These are phyloP conservation scores for Crotalus tigris DNA, from an alignment of 2,113 vertebrate species.

Conservation along the genomic window DNA sequence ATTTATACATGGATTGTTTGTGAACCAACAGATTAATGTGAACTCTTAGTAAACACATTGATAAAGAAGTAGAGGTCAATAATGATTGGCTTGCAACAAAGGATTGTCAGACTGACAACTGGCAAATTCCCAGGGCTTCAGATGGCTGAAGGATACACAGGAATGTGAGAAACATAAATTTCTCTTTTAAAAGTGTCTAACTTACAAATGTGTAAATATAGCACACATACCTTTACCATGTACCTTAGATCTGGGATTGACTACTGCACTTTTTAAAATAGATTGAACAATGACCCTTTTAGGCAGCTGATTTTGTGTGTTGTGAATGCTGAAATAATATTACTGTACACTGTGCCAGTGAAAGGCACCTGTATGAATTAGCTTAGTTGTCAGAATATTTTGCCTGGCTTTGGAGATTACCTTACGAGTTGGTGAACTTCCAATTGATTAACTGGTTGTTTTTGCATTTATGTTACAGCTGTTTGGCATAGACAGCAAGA, in stretches of 20 bases:
- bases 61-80: background rate
- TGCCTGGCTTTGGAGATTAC: too few relatives aligned
- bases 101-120: background rate
- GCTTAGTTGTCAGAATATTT: background rate
- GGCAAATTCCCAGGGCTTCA: background rate
- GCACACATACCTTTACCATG: background rate
- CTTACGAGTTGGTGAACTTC: too few relatives aligned
- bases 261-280: background rate
- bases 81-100: background rate
- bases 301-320: background rate
- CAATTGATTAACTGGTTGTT: too few relatives aligned
- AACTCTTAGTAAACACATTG: background rate
- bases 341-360: background rate
- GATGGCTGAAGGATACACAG: background rate
- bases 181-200: background rate
- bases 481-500: too few relatives aligned
- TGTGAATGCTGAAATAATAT: background rate
- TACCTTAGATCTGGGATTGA: background rate
- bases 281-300: background rate
- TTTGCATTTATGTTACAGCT: too few relatives aligned
- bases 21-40: background rate
- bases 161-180: background rate
- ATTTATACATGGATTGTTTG: background rate
- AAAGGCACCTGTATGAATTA: background rate
- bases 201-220: background rate